Conservation (phyloP, 1,140 invertebrate species). For the Zaprionus ghesquierei region DNA sequence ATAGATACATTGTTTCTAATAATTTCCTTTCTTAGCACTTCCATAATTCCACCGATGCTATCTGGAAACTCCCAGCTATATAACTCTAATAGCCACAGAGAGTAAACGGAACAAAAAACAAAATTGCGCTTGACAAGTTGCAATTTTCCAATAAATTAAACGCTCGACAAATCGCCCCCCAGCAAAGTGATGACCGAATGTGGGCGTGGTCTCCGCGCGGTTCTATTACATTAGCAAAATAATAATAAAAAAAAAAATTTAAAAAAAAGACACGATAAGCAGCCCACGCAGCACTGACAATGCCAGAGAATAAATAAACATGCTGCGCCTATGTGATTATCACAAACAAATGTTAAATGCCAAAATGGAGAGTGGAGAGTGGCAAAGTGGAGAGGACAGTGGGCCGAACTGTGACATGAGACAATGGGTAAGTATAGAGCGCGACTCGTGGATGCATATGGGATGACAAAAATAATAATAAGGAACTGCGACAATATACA, state of each 20-base stretch:
- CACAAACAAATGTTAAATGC: constrained; percentile 48
- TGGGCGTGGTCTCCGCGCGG: constrained; percentile 30
- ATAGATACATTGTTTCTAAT: no score
- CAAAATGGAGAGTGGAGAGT: constrained; percentile 31
- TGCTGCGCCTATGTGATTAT: constrained; percentile 54
- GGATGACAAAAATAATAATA: constrained; percentile 41
- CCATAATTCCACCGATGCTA: no score
- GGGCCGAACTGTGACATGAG: constrained; percentile 35
- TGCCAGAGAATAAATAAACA: constrained; percentile 50
- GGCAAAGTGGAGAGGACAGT: neutral
- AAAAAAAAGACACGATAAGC: constrained; percentile 12
- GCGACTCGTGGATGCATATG: constrained; percentile 3
- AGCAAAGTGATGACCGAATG: constrained; percentile 57
- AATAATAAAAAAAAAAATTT: constrained; percentile 9
- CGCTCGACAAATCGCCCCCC: constrained; percentile 64
- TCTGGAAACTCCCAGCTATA: no score
- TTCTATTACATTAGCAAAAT: constrained; percentile 32
- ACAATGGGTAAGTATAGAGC: constrained; percentile 45
- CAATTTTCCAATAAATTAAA: constrained; percentile 40
- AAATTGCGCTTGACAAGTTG: constrained; percentile 19
- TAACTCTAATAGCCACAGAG: neutral
- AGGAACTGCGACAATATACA: neutral
- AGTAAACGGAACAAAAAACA: neutral
- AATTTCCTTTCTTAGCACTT: no score
- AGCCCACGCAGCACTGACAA: constrained; percentile 21